Evolutionary conservation across 1,140 invertebrate species (phyloP), one percentile per base, ranked within the genome.

Genomic region (Armadillidium nasatum): DNA sequence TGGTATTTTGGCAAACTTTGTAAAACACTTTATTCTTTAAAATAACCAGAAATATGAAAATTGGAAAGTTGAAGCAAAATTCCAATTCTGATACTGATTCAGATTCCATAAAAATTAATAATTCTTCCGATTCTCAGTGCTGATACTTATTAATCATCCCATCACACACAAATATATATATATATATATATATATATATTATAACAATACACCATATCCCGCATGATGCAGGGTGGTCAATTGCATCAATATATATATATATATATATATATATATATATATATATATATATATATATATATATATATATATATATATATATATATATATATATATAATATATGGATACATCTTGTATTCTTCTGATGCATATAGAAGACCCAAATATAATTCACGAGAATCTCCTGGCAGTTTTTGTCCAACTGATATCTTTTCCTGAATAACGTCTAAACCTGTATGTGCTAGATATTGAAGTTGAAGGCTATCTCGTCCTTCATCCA

Each of bases 281-380:
- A 7, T 44, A 73, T 19, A 13, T 7, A n/a, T n/a, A n/a, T n/a
- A n/a, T n/a, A n/a, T n/a, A n/a, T n/a, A n/a, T n/a, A n/a, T n/a
- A 67, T 7, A 60, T 33, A 22, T 7, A 3, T 3, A 9, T 10
- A 15, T 10, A 0, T 45, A 54, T 0, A 45, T n/a, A 6, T 13
- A 33, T 19, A 82, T 76, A 76, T 33, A 71, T 77, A 71, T 79
- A 73, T 33, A 44, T 74, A 73, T 13, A 44, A 68, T 71, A 43
- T 82, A 87, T 87, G 85, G 85, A 87, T 91, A 97, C 94, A 97
- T 94, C 90, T 95, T 97, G 85, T 96, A 95, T 81, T 94, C 94
- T 87, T 98, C 96, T n/a, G 95, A 94, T 1, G 94, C 93, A 86
- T 95, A 96, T 0, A 98, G 86, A 71, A 95, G 86, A 22, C 95